These are phyloP conservation scores for Myiotriccus ornatus DNA, from an alignment of 2,797 vertebrate genomes.

Conservation along the genomic window DNA sequence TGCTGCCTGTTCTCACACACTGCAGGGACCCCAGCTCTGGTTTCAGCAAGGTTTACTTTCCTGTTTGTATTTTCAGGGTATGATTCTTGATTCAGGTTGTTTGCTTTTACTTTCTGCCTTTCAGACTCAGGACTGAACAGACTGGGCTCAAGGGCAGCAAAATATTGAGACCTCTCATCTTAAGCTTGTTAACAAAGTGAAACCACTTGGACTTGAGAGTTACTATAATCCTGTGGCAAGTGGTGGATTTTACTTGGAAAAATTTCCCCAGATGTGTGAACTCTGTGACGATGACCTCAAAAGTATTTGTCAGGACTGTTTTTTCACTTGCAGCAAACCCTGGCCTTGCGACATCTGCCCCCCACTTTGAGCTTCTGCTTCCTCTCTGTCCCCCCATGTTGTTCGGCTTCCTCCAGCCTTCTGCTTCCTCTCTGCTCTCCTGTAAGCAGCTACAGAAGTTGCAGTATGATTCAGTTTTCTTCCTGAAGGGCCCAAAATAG, in stretches of 20 bases:
- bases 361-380: background rate
- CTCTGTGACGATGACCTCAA: background rate
- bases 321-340: background rate
- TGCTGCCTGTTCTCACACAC: background rate
- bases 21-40: background rate
- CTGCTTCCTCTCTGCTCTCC: constrained; percentile 36
- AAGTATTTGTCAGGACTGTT: background rate
- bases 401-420: background rate
- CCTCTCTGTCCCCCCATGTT: background rate
- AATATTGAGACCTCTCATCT: background rate
- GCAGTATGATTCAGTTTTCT: constrained; percentile 26
- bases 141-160: background rate
- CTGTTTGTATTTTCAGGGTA: background rate
- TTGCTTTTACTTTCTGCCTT: background rate
- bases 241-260: background rate
- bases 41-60: background rate
- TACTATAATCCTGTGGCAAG: background rate
- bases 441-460: constrained; percentile 7
- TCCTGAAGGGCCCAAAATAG: constrained; percentile 41
- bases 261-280: background rate
- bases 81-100: background rate
- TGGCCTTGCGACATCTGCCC: background rate
- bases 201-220: background rate
- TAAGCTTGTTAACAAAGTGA: background rate
- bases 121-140: background rate